Conservation (phyloP, 2,113 vertebrate genomes). For the Hypanus sabinus region DNA sequence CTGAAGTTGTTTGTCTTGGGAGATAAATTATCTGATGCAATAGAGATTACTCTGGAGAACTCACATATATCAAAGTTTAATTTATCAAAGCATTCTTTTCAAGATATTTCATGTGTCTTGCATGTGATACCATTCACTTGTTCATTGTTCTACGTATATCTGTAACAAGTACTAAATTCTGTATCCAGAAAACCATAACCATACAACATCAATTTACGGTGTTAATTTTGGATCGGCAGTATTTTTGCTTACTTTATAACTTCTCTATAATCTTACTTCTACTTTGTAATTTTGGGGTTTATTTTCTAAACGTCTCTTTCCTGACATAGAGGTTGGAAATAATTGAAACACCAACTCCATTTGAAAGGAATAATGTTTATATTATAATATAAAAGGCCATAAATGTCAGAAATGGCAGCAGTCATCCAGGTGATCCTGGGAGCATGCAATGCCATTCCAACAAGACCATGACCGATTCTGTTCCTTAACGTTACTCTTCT, state of each 20-base stretch:
- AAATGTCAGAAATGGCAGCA: too few species aligned
- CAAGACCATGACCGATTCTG: too few species aligned
- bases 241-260: background rate
- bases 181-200: background rate
- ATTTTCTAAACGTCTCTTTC: background rate
- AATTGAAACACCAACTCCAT: background rate
- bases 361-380: background rate
- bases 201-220: background rate
- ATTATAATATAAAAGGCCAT: background rate
- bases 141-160: background rate
- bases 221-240: background rate
- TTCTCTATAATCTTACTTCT: background rate
- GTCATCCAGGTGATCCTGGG: too few species aligned
- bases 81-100: background rate
- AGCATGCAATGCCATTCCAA: too few species aligned
- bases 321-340: background rate
- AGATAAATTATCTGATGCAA: background rate
- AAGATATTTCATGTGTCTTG: background rate
- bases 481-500: too few species aligned
- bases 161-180: background rate
- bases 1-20: background rate
- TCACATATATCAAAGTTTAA: background rate
- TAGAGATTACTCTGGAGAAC: background rate
- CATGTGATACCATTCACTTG: background rate
- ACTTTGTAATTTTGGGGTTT: background rate